These are phyloP conservation scores for Keiferia lycopersicella DNA, from an alignment of 2,888 invertebrate species.

Conservation along the genomic window DNA sequence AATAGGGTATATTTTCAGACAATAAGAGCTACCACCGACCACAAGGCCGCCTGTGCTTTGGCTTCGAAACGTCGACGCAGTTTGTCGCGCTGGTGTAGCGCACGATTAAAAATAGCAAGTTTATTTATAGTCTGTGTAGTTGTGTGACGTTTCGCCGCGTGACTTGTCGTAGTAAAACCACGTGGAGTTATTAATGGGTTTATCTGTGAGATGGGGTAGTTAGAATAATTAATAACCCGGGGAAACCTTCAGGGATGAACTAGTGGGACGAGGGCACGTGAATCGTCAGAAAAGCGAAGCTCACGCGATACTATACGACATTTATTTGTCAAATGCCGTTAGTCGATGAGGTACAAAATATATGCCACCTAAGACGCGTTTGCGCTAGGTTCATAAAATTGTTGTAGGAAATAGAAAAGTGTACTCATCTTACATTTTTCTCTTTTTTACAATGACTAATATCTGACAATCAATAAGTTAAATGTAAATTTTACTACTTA, in stretches of 20 bases:
- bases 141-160: constrained; percentile 19
- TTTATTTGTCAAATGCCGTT: not conserved
- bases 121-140: constrained; percentile 21
- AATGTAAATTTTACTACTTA: too few relatives aligned
- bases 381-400: too few relatives aligned
- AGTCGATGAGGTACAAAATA: not conserved
- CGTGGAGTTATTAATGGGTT: constrained; percentile 18
- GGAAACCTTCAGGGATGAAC: not conserved
- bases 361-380: too few relatives aligned
- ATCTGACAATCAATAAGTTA: too few relatives aligned
- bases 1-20: constrained; percentile 16
- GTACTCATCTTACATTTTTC: too few relatives aligned
- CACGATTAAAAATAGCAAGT: constrained; percentile 13
- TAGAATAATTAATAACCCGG: not conserved
- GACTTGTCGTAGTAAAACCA: constrained; percentile 23
- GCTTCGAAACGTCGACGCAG: not conserved
- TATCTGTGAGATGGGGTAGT: not conserved
- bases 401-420: too few relatives aligned
- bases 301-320: not conserved
- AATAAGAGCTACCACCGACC: constrained; percentile 10
- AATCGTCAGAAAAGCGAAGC: not conserved
- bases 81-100: constrained; percentile 16
- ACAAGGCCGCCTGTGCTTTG: constrained; percentile 19
- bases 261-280: constrained; percentile 1
- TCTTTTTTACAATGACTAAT: too few relatives aligned